Evolutionary conservation across 1,140 invertebrate genomes (phyloP).

Genomic region (Drosophila pachea): DNA sequence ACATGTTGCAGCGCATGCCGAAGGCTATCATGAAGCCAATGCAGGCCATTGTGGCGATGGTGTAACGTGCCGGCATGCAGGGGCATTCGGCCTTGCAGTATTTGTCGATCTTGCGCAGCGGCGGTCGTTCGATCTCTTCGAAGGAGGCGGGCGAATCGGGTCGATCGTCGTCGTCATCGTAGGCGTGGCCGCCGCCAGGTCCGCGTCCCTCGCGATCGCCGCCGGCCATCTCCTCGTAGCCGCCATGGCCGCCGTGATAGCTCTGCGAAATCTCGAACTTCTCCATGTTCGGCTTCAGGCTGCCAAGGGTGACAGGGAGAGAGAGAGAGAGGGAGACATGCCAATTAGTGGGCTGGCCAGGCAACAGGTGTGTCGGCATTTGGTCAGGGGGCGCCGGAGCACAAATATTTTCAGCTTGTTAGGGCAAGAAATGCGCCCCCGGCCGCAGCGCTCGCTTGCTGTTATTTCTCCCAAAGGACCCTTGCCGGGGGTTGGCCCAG

Average conservation of each 20-base stretch:
- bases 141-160: conserved; percentile 85
- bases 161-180: conserved; percentile 81
- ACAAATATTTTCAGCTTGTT: conserved; percentile 74
- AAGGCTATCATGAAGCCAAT: conserved; percentile 96
- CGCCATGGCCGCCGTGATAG: conserved; percentile 78
- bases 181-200: conserved; percentile 78
- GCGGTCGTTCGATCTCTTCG: conserved; percentile 86
- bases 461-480: conserved; percentile 50
- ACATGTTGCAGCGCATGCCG: conserved; percentile 97
- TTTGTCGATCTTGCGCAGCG: conserved; percentile 91
- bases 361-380: conserved; percentile 57
- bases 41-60: conserved; percentile 91
- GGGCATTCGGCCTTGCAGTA: conserved; percentile 93
- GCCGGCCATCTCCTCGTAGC: conserved; percentile 81
- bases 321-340: conserved; percentile 39
- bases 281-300: conserved; percentile 79
- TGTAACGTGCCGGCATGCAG: conserved; percentile 92
- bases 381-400: conserved; percentile 48
- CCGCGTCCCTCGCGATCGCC: conserved; percentile 79
- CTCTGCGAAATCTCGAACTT: conserved; percentile 82
- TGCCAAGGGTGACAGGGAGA: conserved; percentile 25
- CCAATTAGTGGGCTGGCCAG: conserved; percentile 52
- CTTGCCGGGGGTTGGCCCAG: conserved; percentile 18
- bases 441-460: neutral
- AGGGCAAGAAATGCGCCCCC: conserved; percentile 29